Evolutionary conservation across 2,797 vertebrate genomes (phyloP).

Genomic region (Galago senegalensis): DNA sequence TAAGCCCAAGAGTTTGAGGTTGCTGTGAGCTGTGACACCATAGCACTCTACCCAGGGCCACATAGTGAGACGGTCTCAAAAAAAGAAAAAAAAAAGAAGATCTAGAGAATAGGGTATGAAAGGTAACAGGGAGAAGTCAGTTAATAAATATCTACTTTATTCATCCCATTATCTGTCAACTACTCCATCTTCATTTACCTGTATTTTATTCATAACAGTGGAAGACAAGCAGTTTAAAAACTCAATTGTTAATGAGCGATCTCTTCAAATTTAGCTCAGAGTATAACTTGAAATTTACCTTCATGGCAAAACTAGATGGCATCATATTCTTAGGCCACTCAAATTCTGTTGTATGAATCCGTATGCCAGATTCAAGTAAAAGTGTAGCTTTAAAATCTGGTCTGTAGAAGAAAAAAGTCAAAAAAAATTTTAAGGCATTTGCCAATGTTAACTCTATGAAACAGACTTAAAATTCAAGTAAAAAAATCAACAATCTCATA

Average conservation of each 20-base stretch:
- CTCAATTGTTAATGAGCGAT: neutral
- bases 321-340: conserved; percentile 99
- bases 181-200: conserved; percentile 17
- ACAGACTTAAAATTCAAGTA: neutral
- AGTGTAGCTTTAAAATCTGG: conserved; percentile 96
- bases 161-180: neutral
- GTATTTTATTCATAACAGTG: neutral
- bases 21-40: too few species aligned
- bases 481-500: neutral
- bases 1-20: too few species aligned
- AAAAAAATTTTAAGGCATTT: conserved; percentile 60
- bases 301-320: conserved; percentile 99
- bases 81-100: too few species aligned
- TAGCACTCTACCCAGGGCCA: too few species aligned
- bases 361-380: conserved; percentile 96
- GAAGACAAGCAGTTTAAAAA: conserved; percentile 43
- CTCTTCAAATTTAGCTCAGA: conserved; percentile 58
- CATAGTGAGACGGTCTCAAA: too few species aligned
- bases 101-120: neutral
- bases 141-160: neutral
- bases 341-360: conserved; percentile 97
- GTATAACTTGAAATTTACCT: conserved; percentile 90
- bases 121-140: neutral
- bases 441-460: neutral
- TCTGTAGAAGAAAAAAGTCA: conserved; percentile 87